A percentile compares a stretch with the other conserved stretches of the same genome.
Evolutionary conservation across 1,140 invertebrate genomes (phyloP).

Genomic region (Gryon sp.): DNA sequence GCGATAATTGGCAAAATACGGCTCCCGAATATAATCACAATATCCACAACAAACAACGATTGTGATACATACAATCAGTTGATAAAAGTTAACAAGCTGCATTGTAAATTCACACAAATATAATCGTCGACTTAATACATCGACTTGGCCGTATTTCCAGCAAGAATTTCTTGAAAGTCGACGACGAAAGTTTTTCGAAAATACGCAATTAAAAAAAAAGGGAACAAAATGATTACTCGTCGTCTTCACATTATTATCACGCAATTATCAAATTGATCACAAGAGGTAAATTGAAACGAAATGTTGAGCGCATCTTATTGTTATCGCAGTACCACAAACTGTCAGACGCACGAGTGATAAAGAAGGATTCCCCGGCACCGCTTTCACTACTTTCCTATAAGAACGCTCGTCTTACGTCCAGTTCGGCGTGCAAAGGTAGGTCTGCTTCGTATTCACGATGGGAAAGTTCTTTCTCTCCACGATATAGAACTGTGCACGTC

Average conservation of each 20-base stretch:
- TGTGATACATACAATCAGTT: not conserved
- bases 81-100: not conserved
- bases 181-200: not conserved
- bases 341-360: slow-evolving; percentile 58
- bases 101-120: slow-evolving; percentile 31
- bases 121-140: no score
- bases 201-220: not conserved
- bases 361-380: slow-evolving; percentile 60
- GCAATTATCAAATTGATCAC: no score
- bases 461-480: slow-evolving; percentile 73
- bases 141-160: no score
- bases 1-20: slow-evolving; percentile 28
- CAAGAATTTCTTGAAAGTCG: no score
- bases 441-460: slow-evolving; percentile 64
- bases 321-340: slow-evolving; percentile 23
- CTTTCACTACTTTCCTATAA: slow-evolving; percentile 72
- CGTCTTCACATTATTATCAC: no score
- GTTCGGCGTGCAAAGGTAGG: slow-evolving; percentile 33
- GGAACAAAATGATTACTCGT: not conserved
- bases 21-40: slow-evolving; percentile 16
- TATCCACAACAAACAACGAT: slow-evolving; percentile 7
- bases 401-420: slow-evolving; percentile 49
- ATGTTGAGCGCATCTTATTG: slow-evolving; percentile 28
- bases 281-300: no score
- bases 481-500: no score